Conservation (phyloP, 2,888 invertebrate species). For the Formica aserva region DNA sequence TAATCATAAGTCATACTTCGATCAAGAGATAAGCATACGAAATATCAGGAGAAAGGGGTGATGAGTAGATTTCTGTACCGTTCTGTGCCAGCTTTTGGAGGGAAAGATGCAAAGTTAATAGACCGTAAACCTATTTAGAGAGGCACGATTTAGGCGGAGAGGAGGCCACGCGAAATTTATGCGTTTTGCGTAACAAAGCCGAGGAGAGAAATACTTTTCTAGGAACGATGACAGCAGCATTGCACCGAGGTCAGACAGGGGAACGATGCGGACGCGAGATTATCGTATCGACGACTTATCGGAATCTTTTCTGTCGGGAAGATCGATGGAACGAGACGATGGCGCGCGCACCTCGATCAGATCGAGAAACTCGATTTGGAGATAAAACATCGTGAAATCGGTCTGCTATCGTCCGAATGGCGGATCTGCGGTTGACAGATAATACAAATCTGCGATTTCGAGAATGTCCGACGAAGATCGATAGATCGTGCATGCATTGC, state of each 20-base stretch:
- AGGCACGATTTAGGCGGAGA: conserved; percentile 1
- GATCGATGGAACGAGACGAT: conserved; percentile 60
- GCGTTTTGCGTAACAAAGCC: conserved; percentile 46
- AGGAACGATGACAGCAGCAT: conserved; percentile 45
- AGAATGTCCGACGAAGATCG: conserved; percentile 59
- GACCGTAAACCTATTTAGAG: conserved; percentile 28
- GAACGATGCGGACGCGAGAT: conserved; percentile 56
- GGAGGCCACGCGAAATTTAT: conserved; percentile 30
- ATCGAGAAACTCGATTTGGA: conserved; percentile 61
- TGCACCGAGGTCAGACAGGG: conserved; percentile 34
- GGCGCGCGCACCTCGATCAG: conserved; percentile 46
- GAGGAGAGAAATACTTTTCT: conserved; percentile 22
- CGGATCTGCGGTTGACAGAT: conserved; percentile 48
- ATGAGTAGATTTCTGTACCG: neutral
- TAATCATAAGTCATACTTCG: neutral
- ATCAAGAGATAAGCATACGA: neutral
- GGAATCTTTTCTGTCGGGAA: conserved; percentile 65
- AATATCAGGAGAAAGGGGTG: neutral
- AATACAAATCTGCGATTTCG: conserved; percentile 51
- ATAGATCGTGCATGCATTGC: conserved; percentile 53
- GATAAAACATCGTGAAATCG: conserved; percentile 62
- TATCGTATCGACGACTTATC: conserved; percentile 65
- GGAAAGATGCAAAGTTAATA: conserved; percentile 15
- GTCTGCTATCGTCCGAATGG: conserved; percentile 25
- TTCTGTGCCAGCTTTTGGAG: neutral